phyloP scores from a whole-genome alignment of 2,888 invertebrate genomes.

The Eutolmus rufibarbis region DNA sequence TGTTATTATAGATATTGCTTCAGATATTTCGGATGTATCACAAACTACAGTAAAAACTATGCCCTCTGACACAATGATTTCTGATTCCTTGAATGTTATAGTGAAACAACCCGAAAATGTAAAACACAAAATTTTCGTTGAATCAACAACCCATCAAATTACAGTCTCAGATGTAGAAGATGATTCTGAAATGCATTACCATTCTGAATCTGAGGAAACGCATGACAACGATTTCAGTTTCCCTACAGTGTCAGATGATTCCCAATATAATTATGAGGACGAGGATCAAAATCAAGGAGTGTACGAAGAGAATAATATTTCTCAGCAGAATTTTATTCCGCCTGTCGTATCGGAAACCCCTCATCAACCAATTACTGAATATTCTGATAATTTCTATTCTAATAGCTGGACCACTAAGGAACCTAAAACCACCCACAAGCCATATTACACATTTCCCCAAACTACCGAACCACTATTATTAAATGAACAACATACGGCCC shows the following conservation, averaged over 20 bases:
- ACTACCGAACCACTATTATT: background rate
- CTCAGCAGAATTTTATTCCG: background rate
- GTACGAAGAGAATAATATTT: background rate
- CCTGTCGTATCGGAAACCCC: background rate
- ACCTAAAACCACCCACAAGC: background rate
- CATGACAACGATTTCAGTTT: slow-evolving; percentile 22
- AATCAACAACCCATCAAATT: background rate
- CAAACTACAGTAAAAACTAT: background rate
- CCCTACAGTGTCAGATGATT: slow-evolving; percentile 14
- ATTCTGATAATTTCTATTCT: background rate
- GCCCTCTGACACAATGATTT: background rate
- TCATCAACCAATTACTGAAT: background rate
- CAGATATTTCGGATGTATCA: background rate
- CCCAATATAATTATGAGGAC: slow-evolving; percentile 6
- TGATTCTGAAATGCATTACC: background rate
- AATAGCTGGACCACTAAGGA: background rate
- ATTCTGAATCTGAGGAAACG: background rate
- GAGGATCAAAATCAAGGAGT: background rate
- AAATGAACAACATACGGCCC: background rate
- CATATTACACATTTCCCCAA: background rate
- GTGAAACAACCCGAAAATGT: background rate
- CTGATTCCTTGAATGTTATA: background rate
- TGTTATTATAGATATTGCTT: background rate
- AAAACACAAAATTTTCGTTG: background rate
- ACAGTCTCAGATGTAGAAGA: background rate